A percentile compares a stretch with the other conserved stretches of the same genome.
These are phyloP conservation scores for Otus sunia DNA, from an alignment of 2,113 vertebrate species.

Conservation along the genomic window DNA sequence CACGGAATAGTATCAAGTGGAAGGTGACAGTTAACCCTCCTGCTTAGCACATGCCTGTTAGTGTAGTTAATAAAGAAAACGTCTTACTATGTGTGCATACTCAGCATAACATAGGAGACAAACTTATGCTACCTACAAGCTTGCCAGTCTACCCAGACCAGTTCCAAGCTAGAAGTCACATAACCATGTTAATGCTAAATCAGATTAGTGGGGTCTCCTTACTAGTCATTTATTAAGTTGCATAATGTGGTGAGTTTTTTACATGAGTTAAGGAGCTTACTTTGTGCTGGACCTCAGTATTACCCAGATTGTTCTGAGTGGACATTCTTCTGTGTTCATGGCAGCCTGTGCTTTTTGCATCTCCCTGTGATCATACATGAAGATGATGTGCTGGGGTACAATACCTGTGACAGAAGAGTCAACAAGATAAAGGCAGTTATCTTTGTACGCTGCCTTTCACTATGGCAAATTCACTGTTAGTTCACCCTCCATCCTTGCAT, in stretches of 20 bases:
- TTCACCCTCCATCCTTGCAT: neutral
- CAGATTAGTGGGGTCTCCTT: neutral
- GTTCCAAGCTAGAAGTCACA: neutral
- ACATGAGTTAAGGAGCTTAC: neutral
- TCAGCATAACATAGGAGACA: neutral
- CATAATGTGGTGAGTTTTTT: neutral
- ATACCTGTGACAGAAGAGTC: neutral
- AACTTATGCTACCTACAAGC: fast-evolving
- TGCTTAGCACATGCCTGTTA: neutral
- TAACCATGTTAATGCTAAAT: neutral
- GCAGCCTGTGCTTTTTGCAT: neutral
- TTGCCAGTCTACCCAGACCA: neutral
- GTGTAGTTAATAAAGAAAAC: neutral
- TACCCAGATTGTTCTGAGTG: neutral
- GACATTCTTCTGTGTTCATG: neutral
- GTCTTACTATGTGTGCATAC: neutral
- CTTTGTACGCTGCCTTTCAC: neutral
- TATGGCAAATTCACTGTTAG: neutral
- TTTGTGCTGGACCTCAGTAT: neutral
- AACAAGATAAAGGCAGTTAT: neutral
- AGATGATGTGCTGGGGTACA: neutral
- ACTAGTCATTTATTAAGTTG: neutral
- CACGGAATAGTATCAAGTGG: neutral
- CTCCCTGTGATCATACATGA: neutral
- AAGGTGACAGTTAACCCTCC: neutral